These are phyloP conservation scores for Drosophila helvetica DNA, from an alignment of 2,888 invertebrate species.

Conservation along the genomic window DNA sequence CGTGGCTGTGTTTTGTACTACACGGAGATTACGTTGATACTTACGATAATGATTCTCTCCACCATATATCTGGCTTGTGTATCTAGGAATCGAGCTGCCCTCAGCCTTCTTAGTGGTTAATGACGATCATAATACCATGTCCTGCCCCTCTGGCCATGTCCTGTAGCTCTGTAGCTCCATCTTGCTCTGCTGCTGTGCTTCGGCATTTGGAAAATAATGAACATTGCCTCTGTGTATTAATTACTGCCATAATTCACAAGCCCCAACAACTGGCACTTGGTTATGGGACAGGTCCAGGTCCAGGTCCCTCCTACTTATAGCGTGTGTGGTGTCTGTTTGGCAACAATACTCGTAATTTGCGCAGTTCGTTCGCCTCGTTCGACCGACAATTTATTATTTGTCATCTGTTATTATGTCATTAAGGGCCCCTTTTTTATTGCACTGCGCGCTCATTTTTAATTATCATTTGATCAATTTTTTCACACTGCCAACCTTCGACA, in stretches of 20 bases:
- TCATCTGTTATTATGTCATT: slow-evolving; percentile 79
- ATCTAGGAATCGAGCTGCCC: slow-evolving; percentile 33
- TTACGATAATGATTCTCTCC: slow-evolving; percentile 60
- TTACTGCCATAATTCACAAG: slow-evolving; percentile 74
- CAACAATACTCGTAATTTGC: slow-evolving; percentile 60
- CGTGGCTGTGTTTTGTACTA: slow-evolving; percentile 37
- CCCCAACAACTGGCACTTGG: slow-evolving; percentile 41
- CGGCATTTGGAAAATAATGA: slow-evolving; percentile 62
- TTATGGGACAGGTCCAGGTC: background rate
- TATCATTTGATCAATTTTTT: slow-evolving; percentile 71
- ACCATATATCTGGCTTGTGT: slow-evolving; percentile 34
- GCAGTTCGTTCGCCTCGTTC: slow-evolving; percentile 46
- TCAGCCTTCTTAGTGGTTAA: slow-evolving; percentile 49
- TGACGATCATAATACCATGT: slow-evolving; percentile 52
- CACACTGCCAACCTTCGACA: slow-evolving; percentile 16
- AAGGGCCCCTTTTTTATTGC: slow-evolving; percentile 62
- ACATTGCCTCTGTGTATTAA: slow-evolving; percentile 68
- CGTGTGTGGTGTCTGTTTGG: slow-evolving; percentile 29
- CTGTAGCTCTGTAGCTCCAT: slow-evolving; percentile 7
- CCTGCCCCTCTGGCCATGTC: background rate
- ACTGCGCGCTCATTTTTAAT: slow-evolving; percentile 68
- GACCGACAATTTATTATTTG: slow-evolving; percentile 74
- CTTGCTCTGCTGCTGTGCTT: background rate
- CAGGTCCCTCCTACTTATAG: slow-evolving; percentile 20
- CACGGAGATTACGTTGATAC: slow-evolving; percentile 62